Base-by-base conservation (phyloP, 2,113 vertebrate genomes). In the Burhinus oedicnemus region DNA sequence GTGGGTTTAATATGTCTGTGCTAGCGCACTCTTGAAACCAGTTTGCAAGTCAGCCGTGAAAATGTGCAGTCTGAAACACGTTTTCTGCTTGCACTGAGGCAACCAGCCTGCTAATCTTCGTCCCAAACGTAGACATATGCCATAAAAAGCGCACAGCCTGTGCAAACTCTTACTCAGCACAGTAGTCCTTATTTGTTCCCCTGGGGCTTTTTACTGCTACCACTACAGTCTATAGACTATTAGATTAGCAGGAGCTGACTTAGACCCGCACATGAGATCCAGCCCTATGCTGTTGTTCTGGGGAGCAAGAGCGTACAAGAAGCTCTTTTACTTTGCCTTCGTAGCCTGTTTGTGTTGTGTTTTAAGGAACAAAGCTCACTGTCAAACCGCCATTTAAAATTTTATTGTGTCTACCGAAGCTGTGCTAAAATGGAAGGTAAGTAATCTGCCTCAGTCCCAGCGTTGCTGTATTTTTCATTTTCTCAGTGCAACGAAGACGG, bases 31-130 rank as follows among this genome's bases (percentile, higher is more conserved):
- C 70, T 93, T 70, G 58, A 89, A 97, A 95, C 9, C 49, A 47
- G 29, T 89, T 84, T 80, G 62, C 82, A 88, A 90, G 40, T 90
- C 78, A 80, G 42, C 70, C 45, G 3, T 94, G 81, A 87, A 95
- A 85, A 91, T 54, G 45, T 79, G 51, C 64, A 44, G 61, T 57
- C 83, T 85, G 91, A 89, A 83, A 80, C 54, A 42, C 20, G 57
- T 55, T 96, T 97, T 61, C 54, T 94, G 72, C 71, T 85, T 90
- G 32, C 68, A 36, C 23, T 75, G 71, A 90, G 54, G 74, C 76
- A 90, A 75, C 38, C 45, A 82, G 72, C 16, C 42, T 68, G 21
- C 51, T 74, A 42, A 83, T 89, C 62, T 90, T 95, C 75, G 80
- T 45, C 62, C 84, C 55, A 79, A 60, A 65, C 36, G 32, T 70